phyloP scores from a whole-genome alignment of 2,113 vertebrate genomes.

The Charadrius vociferus region DNA sequence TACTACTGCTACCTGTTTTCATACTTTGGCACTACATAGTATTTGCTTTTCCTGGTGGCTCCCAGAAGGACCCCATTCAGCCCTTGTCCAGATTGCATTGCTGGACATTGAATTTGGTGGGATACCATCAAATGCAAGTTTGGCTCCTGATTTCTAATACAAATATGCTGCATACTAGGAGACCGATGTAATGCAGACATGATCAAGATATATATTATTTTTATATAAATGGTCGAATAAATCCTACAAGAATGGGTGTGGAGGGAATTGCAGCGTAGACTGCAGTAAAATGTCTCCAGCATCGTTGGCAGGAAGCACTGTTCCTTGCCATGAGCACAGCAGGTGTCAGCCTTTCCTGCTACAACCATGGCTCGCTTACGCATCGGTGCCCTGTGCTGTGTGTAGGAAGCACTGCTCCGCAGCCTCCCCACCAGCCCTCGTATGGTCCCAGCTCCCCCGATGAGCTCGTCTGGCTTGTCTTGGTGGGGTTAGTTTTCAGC shows the following conservation, averaged over 20 bases:
- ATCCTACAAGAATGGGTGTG: not conserved
- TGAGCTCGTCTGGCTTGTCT: not conserved
- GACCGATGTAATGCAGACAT: not conserved
- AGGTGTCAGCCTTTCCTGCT: not conserved
- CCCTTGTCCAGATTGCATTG: not conserved
- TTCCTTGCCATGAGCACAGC: not conserved
- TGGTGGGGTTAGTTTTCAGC: not conserved
- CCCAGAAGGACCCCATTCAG: not conserved
- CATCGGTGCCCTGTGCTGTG: not conserved
- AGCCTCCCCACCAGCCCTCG: not conserved
- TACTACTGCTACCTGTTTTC: not conserved
- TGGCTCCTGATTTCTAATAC: not conserved
- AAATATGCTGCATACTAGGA: not conserved
- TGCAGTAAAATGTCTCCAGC: not conserved
- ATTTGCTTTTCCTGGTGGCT: not conserved
- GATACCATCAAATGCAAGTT: not conserved
- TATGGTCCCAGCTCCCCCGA: not conserved
- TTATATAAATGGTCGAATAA: not conserved
- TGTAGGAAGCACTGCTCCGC: not conserved
- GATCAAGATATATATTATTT: not conserved
- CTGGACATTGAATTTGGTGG: not conserved
- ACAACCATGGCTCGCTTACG: rapidly evolving
- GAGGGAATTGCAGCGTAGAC: not conserved
- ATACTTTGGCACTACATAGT: not conserved
- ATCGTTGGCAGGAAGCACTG: not conserved